A percentile compares a stretch with the other conserved stretches of the same genome.
Evolutionary conservation across 1,140 invertebrate species (phyloP).

Genomic region (Aphaenogaster ashmeadi): DNA sequence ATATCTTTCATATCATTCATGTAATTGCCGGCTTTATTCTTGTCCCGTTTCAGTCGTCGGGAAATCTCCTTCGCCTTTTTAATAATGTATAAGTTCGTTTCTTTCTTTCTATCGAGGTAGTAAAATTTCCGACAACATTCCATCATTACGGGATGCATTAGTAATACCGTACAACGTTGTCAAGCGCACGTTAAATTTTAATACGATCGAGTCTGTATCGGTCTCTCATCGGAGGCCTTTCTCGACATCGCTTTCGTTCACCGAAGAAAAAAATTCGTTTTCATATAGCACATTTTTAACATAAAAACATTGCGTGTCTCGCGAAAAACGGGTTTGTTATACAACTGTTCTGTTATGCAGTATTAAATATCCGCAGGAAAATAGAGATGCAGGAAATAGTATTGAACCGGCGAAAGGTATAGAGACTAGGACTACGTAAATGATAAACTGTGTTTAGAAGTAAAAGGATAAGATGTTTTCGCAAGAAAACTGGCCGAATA

Average conservation of each 20-base stretch:
- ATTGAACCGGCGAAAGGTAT: background rate
- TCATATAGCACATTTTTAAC: background rate
- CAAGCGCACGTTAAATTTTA: conserved; percentile 31
- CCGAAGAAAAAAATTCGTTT: background rate
- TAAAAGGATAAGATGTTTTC: background rate
- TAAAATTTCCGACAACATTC: conserved; percentile 1
- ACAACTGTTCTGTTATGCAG: background rate
- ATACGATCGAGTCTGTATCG: background rate
- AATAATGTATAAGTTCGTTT: conserved; percentile 7
- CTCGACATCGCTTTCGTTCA: background rate
- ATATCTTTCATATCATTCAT: background rate
- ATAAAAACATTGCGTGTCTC: background rate
- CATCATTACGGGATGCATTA: conserved; percentile 2
- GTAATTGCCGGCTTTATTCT: background rate
- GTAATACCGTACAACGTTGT: background rate
- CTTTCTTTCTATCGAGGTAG: background rate
- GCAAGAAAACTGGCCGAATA: background rate
- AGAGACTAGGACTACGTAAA: background rate
- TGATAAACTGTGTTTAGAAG: background rate
- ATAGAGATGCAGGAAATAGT: background rate
- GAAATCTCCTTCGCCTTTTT: background rate
- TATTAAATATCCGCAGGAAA: background rate
- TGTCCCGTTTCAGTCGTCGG: background rate
- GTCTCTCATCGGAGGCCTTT: background rate
- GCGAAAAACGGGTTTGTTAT: background rate